phyloP scores from a whole-genome alignment of 2,888 invertebrate species.

The Sarcophaga subvicina region DNA sequence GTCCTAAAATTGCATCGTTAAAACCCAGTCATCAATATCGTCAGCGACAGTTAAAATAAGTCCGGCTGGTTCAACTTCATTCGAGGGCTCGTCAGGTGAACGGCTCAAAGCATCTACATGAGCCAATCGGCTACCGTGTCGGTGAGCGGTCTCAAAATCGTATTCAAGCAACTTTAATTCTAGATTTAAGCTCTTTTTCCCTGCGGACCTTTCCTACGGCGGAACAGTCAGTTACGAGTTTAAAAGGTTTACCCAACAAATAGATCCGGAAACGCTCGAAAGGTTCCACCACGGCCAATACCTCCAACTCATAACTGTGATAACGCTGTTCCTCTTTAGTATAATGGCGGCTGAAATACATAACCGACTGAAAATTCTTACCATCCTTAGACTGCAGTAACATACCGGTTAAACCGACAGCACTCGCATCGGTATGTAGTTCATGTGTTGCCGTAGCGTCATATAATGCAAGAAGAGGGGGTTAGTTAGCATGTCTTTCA shows the following conservation, averaged over 20 bases:
- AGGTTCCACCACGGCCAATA: conserved; percentile 75
- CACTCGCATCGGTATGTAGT: conserved; percentile 55
- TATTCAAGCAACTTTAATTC: conserved; percentile 39
- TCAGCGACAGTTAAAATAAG: conserved; percentile 31
- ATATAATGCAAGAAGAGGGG: conserved; percentile 36
- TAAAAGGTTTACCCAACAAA: conserved; percentile 42
- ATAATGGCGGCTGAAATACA: conserved; percentile 62
- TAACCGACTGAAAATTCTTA: conserved; percentile 52
- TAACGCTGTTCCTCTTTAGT: conserved; percentile 66
- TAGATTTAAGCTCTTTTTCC: conserved; percentile 36
- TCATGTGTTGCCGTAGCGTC: conserved; percentile 41
- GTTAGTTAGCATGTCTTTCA: conserved; percentile 32
- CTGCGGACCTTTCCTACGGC: conserved; percentile 27
- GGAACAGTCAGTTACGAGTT: conserved; percentile 41
- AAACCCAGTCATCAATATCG: conserved; percentile 46
- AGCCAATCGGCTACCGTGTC: conserved; percentile 2
- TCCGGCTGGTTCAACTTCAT: conserved; percentile 50
- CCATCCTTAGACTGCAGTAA: conserved; percentile 47
- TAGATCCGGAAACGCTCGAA: conserved; percentile 76
- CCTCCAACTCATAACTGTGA: conserved; percentile 76
- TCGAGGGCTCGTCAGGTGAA: conserved; percentile 35
- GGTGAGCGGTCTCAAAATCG: conserved; percentile 11
- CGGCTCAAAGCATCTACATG: conserved; percentile 58
- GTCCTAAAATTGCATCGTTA: conserved; percentile 64
- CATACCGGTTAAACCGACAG: conserved; percentile 46